phyloP scores from a whole-genome alignment of 2,113 vertebrate species.

The Lophochroa leadbeateri region DNA sequence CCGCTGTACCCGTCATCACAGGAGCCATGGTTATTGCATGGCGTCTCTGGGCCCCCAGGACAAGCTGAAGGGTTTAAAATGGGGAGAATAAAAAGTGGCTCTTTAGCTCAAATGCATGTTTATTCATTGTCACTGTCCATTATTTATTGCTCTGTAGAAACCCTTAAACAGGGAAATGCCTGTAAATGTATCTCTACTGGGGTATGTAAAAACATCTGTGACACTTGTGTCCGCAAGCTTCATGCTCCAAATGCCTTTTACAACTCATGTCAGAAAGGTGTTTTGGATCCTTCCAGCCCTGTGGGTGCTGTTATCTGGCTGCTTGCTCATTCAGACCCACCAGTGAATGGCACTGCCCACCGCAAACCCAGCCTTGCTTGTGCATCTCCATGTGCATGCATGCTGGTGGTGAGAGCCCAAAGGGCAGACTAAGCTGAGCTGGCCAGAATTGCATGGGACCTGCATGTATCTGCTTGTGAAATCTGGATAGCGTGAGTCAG shows the following conservation, averaged over 20 bases:
- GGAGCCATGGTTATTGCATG: conserved; percentile 82
- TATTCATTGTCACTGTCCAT: not conserved
- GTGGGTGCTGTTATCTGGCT: not conserved
- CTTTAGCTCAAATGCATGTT: not conserved
- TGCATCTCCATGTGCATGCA: fast-evolving
- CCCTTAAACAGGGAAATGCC: not conserved
- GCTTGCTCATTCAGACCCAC: not conserved
- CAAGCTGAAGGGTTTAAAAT: conserved; percentile 77
- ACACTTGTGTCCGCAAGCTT: fast-evolving
- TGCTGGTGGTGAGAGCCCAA: not conserved
- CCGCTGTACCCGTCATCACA: conserved; percentile 79
- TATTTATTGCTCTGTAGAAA: not conserved
- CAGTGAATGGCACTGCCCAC: not conserved
- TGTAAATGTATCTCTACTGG: not conserved
- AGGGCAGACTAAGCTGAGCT: not conserved
- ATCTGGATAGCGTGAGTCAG: not conserved
- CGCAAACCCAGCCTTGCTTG: not conserved
- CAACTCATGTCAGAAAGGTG: not conserved
- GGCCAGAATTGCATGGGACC: not conserved
- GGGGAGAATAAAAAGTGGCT: not conserved
- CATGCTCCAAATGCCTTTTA: not conserved
- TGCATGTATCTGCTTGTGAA: not conserved
- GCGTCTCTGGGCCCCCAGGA: conserved; percentile 81
- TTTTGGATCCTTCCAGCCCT: not conserved
- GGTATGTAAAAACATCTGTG: not conserved